Evolutionary conservation across 2,797 vertebrate genomes (phyloP), one percentile per base, ranked within the genome.

Genomic region (Vireo griseus): DNA sequence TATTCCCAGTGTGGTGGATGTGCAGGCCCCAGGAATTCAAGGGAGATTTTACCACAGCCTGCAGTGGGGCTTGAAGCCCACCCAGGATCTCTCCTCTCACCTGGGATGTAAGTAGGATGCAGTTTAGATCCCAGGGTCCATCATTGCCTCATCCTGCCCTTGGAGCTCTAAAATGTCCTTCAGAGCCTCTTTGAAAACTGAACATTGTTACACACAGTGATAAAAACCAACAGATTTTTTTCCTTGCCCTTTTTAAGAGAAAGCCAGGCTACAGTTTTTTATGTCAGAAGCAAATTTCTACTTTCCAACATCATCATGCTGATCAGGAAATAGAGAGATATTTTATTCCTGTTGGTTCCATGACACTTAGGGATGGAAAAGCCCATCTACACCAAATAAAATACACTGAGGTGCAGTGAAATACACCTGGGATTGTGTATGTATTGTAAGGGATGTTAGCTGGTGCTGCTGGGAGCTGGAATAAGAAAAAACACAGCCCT

Each of bases 371-470:
- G 48, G 11, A 29, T 26, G 31, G 59, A 82, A 73, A 75, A 90
- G 19, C 50, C 63, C 50, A 68, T 67, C 52, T 54, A 54, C 42
- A 81, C 12, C 47, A 65, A 73, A 89, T 13, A 57, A 82, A 90
- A 59, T 22, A 59, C 29, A 40, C 48, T n/a, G 33, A 62, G 55
- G 45, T 9, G 45, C 62, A 42, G 42, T 19, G 33, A 94, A 73
- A 72, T 18, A n/a, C 11, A 5, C 17, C 39, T 57, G 11, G 10
- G 28, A 5, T 58, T 75, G 45, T 1, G 14, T 31, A n/a, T 0
- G 2, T 28, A 15, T 25, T 16, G 7, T 24, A 42, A 62, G 22
- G 35, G 69, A 58, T 1, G 0, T 31, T 65, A 3, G 3, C 10
- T 3, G 4, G 39, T 78, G 51, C 44, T 92, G 33, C 50, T 55